phyloP scores from a whole-genome alignment of 2,888 invertebrate species.

The Callinectes sapidus region DNA sequence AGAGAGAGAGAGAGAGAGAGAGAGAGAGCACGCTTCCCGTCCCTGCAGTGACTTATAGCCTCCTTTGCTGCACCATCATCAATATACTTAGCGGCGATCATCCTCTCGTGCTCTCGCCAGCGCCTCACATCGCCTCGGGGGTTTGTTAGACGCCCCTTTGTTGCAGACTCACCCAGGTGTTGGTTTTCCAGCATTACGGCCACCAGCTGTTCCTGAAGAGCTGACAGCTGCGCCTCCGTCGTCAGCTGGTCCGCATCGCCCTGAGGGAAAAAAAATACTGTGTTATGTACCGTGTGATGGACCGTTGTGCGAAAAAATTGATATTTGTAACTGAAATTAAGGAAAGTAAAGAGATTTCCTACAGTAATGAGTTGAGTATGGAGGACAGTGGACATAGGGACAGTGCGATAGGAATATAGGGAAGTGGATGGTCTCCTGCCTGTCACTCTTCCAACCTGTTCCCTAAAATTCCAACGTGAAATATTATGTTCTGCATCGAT shows the following conservation, averaged over 20 bases:
- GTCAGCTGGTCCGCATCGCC: slow-evolving; percentile 55
- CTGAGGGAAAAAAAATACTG: slow-evolving; percentile 29
- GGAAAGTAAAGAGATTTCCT: not conserved
- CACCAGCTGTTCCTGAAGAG: slow-evolving; percentile 64
- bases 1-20: not conserved
- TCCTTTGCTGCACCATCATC: not conserved
- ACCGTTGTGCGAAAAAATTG: not conserved
- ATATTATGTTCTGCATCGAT: not conserved
- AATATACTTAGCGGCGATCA: not conserved
- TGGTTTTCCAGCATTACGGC: slow-evolving; percentile 68
- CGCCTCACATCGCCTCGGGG: not conserved
- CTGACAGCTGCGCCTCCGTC: slow-evolving; percentile 59
- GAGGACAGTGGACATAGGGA: not conserved
- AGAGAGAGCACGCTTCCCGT: not conserved
- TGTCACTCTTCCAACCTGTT: not conserved
- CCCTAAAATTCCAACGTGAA: not conserved
- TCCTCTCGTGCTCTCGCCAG: not conserved
- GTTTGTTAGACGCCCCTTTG: not conserved
- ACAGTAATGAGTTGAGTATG: not conserved
- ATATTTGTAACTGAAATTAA: not conserved
- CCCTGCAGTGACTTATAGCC: not conserved
- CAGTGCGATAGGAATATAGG: not conserved
- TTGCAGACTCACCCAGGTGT: slow-evolving; percentile 57
- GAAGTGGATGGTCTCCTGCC: not conserved
- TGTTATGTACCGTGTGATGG: not conserved